A percentile compares a stretch with the other conserved stretches of the same genome.
Conservation (phyloP, 2,888 invertebrate species). For the Cephus spinipes region DNA sequence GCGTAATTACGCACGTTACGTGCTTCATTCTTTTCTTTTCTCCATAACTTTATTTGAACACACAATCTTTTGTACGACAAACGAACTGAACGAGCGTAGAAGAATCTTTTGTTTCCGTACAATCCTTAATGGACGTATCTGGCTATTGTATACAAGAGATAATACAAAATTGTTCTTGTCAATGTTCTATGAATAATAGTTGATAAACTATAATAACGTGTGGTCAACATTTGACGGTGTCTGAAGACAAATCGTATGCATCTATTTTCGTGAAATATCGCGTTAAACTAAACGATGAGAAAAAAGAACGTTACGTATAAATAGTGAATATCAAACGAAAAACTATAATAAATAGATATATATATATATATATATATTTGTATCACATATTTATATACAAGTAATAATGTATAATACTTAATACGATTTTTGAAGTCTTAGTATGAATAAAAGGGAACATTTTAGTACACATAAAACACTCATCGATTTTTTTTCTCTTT, state of each 20-base stretch:
- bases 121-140: no score
- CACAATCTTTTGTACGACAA: background rate
- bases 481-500: constrained; percentile 33
- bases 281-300: background rate
- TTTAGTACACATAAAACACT: constrained; percentile 57
- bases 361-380: constrained; percentile 46
- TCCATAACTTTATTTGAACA: background rate
- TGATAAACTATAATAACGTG: background rate
- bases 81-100: background rate
- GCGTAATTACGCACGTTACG: background rate
- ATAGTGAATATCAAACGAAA: constrained; percentile 1
- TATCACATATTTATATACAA: constrained; percentile 60
- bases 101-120: background rate
- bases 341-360: constrained; percentile 32
- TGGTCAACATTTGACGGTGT: background rate
- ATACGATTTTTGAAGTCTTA: constrained; percentile 57
- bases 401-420: constrained; percentile 47
- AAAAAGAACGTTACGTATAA: background rate
- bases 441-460: constrained; percentile 56
- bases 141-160: no score
- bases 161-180: no score
- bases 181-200: background rate
- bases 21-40: background rate
- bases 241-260: background rate
- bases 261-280: background rate